phyloP scores from a whole-genome alignment of 2,888 invertebrate genomes.

The Sphinx pinastri region DNA sequence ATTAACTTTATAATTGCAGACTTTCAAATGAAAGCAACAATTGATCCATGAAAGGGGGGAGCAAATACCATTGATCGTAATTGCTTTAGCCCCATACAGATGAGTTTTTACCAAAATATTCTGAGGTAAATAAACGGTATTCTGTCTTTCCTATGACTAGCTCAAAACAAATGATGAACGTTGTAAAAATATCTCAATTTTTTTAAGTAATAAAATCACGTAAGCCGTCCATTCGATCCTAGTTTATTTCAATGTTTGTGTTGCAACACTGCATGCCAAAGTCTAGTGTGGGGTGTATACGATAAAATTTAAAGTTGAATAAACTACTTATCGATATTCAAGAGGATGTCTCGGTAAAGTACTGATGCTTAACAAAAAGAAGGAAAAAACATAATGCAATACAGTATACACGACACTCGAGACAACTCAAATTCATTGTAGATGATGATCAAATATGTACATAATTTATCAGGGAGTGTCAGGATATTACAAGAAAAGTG shows the following conservation, averaged over 20 bases:
- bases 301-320: too few species aligned
- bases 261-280: not conserved
- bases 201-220: conserved; percentile 18
- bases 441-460: not conserved
- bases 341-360: too few species aligned
- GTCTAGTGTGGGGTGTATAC: not conserved
- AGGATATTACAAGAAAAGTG: conserved; percentile 21
- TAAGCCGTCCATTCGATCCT: not conserved
- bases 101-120: too few species aligned
- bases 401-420: not conserved
- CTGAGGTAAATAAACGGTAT: not conserved
- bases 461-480: conserved; percentile 22
- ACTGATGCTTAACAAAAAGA: too few species aligned
- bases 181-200: conserved; percentile 12
- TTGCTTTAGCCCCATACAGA: too few species aligned
- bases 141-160: not conserved
- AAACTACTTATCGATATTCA: too few species aligned
- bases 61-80: too few species aligned
- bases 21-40: too few species aligned
- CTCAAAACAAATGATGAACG: not conserved
- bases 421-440: conserved; percentile 7
- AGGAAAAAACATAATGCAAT: not conserved
- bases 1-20: too few species aligned
- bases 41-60: too few species aligned
- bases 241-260: not conserved